Conservation (phyloP, 2,888 invertebrate genomes). For the Chaetogeoica ovagalla region DNA sequence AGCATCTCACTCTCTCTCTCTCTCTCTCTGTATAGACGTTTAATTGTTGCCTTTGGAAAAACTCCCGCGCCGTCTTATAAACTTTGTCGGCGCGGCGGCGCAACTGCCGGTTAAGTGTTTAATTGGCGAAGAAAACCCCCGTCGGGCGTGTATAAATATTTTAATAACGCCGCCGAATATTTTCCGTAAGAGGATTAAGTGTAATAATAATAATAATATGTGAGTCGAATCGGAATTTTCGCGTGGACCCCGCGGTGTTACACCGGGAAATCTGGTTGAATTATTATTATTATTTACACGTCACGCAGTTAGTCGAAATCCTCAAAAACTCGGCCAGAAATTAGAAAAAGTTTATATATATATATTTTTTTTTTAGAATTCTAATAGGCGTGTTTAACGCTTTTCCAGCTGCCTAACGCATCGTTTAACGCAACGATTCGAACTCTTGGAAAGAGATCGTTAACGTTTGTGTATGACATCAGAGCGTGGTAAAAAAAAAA, state of each 20-base stretch:
- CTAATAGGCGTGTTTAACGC: too few species aligned
- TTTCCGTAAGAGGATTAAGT: slow-evolving; percentile 52
- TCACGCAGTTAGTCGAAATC: too few species aligned
- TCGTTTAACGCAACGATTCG: too few species aligned
- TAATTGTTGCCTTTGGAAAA: slow-evolving; percentile 53
- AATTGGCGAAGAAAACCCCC: slow-evolving; percentile 53
- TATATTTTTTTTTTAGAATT: too few species aligned
- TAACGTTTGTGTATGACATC: too few species aligned
- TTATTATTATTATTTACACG: slow-evolving; percentile 25
- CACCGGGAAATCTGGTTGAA: slow-evolving; percentile 31
- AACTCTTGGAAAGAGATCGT: too few species aligned
- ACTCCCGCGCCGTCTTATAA: slow-evolving; percentile 46
- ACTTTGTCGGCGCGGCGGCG: slow-evolving; percentile 36
- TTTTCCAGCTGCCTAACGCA: too few species aligned
- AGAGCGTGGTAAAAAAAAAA: too few species aligned
- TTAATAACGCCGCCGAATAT: slow-evolving; percentile 49
- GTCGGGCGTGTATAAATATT: slow-evolving; percentile 52
- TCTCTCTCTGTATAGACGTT: slow-evolving; percentile 19
- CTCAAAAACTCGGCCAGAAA: too few species aligned
- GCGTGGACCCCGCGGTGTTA: neutral
- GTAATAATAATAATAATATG: slow-evolving; percentile 5
- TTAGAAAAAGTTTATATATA: too few species aligned
- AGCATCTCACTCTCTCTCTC: neutral
- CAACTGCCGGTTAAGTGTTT: slow-evolving; percentile 52
- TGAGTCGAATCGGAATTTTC: slow-evolving; percentile 26